phyloP scores from a whole-genome alignment of 2,888 invertebrate genomes.

The Didymodactylos carnosus region DNA sequence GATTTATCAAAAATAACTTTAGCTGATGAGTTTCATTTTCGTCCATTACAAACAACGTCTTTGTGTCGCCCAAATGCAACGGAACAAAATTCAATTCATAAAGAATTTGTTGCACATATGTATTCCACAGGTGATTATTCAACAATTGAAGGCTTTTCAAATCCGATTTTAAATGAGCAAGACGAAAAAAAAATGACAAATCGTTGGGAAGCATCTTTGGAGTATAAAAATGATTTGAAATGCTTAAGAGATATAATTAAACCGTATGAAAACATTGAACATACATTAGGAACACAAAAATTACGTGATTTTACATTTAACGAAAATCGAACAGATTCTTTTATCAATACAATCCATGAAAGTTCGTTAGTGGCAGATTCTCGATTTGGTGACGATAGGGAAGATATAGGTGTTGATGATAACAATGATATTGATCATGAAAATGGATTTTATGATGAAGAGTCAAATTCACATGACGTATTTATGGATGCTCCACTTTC shows the following conservation, averaged over 20 bases:
- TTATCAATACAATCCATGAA: neutral
- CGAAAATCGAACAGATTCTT: neutral
- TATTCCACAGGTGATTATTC: neutral
- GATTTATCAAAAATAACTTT: neutral
- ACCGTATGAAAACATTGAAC: neutral
- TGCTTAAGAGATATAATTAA: neutral
- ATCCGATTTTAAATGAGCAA: neutral
- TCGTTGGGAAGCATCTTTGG: too few relatives aligned
- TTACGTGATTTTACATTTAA: neutral
- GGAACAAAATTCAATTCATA: neutral
- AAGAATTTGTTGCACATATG: neutral
- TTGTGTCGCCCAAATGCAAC: neutral
- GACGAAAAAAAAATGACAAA: neutral
- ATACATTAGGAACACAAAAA: neutral
- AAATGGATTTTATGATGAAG: neutral
- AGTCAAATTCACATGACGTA: neutral
- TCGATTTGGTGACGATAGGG: neutral
- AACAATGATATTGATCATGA: neutral
- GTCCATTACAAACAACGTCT: neutral
- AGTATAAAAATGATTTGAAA: too few relatives aligned
- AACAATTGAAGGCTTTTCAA: neutral
- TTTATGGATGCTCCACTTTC: neutral
- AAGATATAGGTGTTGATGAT: neutral
- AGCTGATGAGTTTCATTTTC: neutral
- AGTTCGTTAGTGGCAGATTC: neutral